These are phyloP conservation scores for Dasysyrphus tricinctus DNA, from an alignment of 2,888 invertebrate species.

Conservation along the genomic window DNA sequence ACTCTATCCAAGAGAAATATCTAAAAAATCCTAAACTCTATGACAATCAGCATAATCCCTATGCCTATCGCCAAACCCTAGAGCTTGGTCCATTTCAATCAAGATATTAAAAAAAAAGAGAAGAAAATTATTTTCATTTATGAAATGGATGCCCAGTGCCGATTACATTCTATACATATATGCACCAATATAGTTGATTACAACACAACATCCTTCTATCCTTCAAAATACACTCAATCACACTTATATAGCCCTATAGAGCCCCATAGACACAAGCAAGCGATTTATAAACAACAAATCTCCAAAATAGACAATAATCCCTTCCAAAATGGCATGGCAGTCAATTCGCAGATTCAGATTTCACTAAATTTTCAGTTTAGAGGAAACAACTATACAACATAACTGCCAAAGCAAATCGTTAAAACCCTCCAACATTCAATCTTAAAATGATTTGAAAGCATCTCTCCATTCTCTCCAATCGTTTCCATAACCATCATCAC, in stretches of 20 bases:
- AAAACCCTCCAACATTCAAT: constrained; percentile 58
- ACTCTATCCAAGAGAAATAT: neutral
- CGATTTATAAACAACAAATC: constrained; percentile 48
- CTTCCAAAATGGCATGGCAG: constrained; percentile 47
- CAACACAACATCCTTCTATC: constrained; percentile 8
- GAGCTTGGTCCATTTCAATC: constrained; percentile 36
- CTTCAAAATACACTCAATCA: constrained; percentile 1
- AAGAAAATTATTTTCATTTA: constrained; percentile 33
- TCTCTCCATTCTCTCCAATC: constrained; percentile 28
- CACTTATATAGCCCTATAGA: neutral
- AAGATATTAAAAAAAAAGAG: constrained; percentile 18
- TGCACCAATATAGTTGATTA: constrained; percentile 14
- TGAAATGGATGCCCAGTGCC: constrained; percentile 15
- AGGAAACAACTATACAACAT: neutral
- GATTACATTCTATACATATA: neutral
- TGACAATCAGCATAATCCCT: constrained; percentile 36
- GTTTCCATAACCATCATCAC: neutral
- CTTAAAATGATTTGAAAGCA: constrained; percentile 59
- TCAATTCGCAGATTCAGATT: constrained; percentile 51
- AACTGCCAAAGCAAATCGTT: constrained; percentile 39
- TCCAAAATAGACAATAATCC: constrained; percentile 60
- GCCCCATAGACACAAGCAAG: constrained; percentile 3
- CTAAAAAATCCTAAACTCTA: neutral
- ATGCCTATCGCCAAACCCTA: constrained; percentile 6
- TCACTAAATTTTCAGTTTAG: constrained; percentile 46